phyloP scores from a whole-genome alignment of 2,888 invertebrate species.

The Yponomeuta cagnagella region DNA sequence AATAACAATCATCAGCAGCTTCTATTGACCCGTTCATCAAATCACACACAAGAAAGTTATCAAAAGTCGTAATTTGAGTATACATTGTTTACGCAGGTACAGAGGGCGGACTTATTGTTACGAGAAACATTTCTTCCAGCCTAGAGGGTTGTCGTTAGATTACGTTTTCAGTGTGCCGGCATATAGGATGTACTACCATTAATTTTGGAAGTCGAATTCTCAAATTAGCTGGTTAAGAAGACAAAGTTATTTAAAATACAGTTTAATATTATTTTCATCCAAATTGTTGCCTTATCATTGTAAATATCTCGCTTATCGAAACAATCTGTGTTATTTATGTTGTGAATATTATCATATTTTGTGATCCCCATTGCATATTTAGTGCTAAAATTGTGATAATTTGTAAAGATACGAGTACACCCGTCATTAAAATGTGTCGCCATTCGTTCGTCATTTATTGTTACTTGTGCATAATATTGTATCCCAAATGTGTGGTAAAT shows the following conservation, averaged over 20 bases:
- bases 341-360: slow-evolving; percentile 56
- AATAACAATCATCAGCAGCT: not conserved
- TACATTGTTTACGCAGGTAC: slow-evolving; percentile 71
- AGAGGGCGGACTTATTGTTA: slow-evolving; percentile 72
- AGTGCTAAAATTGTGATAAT: slow-evolving; percentile 56
- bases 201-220: slow-evolving; percentile 27
- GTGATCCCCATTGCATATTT: slow-evolving; percentile 45
- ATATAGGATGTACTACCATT: slow-evolving; percentile 72
- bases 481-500: not conserved
- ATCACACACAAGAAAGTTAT: slow-evolving; percentile 18
- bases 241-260: not conserved
- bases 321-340: slow-evolving; percentile 35
- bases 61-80: slow-evolving; percentile 37
- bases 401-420: slow-evolving; percentile 22
- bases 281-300: slow-evolving; percentile 27
- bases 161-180: slow-evolving; percentile 72
- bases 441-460: slow-evolving; percentile 26
- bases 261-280: not conserved
- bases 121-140: slow-evolving; percentile 75
- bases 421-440: slow-evolving; percentile 18
- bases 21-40: not conserved
- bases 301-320: slow-evolving; percentile 50
- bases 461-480: slow-evolving; percentile 27
- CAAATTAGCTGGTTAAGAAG: slow-evolving; percentile 24
- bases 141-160: slow-evolving; percentile 64